phyloP scores from a whole-genome alignment of 2,797 vertebrate species.

The Acestrorhynchus altus region DNA sequence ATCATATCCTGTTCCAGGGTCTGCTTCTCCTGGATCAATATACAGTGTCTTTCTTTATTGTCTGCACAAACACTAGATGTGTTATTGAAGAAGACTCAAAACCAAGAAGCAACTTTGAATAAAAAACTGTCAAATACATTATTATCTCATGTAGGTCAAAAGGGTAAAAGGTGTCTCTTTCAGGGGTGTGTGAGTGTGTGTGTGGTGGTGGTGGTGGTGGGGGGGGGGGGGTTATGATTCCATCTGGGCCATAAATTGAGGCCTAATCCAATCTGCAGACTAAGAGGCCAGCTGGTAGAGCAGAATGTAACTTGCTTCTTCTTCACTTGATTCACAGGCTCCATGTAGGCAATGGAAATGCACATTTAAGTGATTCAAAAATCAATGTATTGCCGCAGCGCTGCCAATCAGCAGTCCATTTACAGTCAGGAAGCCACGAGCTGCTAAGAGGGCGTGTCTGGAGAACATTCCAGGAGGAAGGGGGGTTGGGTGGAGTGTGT shows the following conservation, averaged over 20 bases:
- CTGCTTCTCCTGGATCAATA: conserved; percentile 2
- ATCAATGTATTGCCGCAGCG: conserved; percentile 43
- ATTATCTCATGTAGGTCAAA: too few species aligned
- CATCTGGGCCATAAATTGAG: conserved; percentile 75
- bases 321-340: conserved; percentile 39
- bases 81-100: neutral
- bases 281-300: conserved; percentile 76
- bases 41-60: conserved; percentile 4
- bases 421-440: conserved; percentile 37
- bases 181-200: too few species aligned
- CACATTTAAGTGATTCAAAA: conserved; percentile 44
- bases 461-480: conserved; percentile 40
- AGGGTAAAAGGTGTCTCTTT: conserved; percentile 13
- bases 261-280: conserved; percentile 77
- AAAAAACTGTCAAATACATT: neutral
- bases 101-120: neutral
- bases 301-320: conserved; percentile 53
- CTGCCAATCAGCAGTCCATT: conserved; percentile 50
- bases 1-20: conserved; percentile 53
- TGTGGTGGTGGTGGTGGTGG: too few species aligned
- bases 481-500: conserved; percentile 39
- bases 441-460: conserved; percentile 31
- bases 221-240: conserved; percentile 63
- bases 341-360: conserved; percentile 29
- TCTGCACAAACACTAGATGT: neutral